Conservation (phyloP, 2,797 vertebrate species). For the Semaprochilodus insignis region DNA sequence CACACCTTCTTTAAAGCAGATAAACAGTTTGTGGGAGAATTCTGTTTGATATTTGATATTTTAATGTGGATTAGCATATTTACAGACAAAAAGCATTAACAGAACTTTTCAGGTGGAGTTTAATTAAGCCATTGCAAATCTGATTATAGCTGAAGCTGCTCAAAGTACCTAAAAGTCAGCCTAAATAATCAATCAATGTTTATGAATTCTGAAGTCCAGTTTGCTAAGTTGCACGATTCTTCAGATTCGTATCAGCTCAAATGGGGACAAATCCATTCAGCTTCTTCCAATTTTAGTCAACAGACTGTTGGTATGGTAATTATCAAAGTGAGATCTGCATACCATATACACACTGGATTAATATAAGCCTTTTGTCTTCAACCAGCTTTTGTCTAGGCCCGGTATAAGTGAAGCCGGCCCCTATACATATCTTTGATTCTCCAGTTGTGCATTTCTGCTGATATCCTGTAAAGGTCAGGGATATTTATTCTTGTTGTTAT, state of each 20-base stretch:
- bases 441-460: neutral
- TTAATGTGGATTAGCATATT: neutral
- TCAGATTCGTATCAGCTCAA: neutral
- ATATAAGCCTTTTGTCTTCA: neutral
- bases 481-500: neutral
- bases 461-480: conserved; percentile 2
- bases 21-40: neutral
- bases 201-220: neutral
- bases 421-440: neutral
- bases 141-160: neutral
- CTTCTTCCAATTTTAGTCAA: neutral
- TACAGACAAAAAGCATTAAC: neutral
- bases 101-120: neutral
- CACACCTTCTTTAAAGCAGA: neutral
- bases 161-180: neutral
- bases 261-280: neutral
- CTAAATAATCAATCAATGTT: neutral
- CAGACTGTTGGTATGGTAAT: conserved; percentile 9
- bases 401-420: neutral
- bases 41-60: neutral
- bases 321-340: neutral
- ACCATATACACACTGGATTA: neutral
- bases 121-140: neutral
- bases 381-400: too few species aligned
- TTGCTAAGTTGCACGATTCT: neutral